A percentile compares a stretch with the other conserved stretches of the same genome.
phyloP scores from a whole-genome alignment of 1,140 invertebrate species.

The Anthonomus grandis region DNA sequence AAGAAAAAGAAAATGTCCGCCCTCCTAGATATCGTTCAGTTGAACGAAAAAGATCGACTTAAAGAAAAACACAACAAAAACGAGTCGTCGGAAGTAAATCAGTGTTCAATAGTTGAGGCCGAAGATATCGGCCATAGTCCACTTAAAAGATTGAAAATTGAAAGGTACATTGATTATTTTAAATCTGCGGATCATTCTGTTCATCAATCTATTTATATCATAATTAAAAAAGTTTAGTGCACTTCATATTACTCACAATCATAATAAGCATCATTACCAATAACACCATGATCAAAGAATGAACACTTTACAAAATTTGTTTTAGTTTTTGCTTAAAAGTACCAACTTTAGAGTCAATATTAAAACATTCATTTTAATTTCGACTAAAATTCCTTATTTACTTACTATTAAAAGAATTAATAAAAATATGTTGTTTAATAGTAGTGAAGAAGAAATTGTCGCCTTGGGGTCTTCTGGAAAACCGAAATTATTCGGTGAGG shows the following conservation, averaged over 20 bases:
- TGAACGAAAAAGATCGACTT: slow-evolving; percentile 58
- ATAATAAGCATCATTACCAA: no score
- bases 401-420: not conserved
- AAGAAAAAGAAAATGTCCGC: slow-evolving; percentile 63
- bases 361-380: slow-evolving; percentile 11
- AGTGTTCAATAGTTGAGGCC: not conserved
- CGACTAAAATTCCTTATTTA: not conserved
- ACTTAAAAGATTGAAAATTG: slow-evolving; percentile 38
- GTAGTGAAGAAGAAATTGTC: no score
- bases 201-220: no score
- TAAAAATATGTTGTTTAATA: not conserved
- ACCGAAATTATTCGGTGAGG: slow-evolving; percentile 49
- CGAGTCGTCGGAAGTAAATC: not conserved
- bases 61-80: slow-evolving; percentile 30
- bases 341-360: no score
- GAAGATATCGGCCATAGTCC: slow-evolving; percentile 39
- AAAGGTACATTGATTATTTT: slow-evolving; percentile 27
- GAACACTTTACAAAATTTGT: no score
- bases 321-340: no score
- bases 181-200: no score
- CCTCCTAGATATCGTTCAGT: slow-evolving; percentile 57
- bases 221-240: no score
- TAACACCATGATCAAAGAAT: no score
- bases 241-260: no score
- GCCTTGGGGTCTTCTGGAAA: slow-evolving; percentile 23